phyloP scores from a whole-genome alignment of 2,888 invertebrate genomes.

The Caenorhabditis macrosperma region DNA sequence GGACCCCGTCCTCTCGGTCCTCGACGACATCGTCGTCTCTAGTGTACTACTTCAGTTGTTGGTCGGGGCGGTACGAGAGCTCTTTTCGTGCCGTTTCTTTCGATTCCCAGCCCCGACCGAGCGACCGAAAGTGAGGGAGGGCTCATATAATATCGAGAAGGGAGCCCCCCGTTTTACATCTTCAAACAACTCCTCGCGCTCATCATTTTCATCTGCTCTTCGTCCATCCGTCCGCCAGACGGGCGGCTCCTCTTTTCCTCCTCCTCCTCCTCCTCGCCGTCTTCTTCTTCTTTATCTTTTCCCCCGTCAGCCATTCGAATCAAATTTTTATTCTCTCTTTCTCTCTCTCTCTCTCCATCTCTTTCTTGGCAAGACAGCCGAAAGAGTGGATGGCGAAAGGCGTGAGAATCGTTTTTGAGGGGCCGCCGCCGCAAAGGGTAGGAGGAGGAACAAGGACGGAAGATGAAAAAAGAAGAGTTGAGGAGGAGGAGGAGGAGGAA shows the following conservation, averaged over 20 bases:
- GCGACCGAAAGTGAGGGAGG: too few relatives aligned
- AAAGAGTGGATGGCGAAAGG: slow-evolving; percentile 37
- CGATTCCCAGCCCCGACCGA: too few relatives aligned
- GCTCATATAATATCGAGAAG: too few relatives aligned
- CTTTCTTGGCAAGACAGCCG: neutral
- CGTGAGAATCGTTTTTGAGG: slow-evolving; percentile 42
- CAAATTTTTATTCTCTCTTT: slow-evolving; percentile 39
- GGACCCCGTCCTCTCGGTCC: neutral
- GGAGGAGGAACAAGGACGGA: slow-evolving; percentile 9
- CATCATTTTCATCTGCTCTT: neutral
- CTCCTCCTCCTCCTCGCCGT: slow-evolving; percentile 13
- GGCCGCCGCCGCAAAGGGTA: slow-evolving; percentile 13
- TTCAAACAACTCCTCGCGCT: too few relatives aligned
- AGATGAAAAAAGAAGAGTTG: slow-evolving; percentile 14
- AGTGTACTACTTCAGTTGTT: neutral
- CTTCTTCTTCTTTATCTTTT: slow-evolving; percentile 11
- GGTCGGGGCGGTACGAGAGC: neutral
- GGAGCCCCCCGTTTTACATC: too few relatives aligned
- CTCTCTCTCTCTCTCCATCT: neutral
- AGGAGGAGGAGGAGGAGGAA: slow-evolving; percentile 3
- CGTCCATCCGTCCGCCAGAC: neutral
- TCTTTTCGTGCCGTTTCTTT: neutral
- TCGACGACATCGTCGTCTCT: neutral
- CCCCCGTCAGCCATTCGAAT: slow-evolving; percentile 50
- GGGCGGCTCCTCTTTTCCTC: slow-evolving; percentile 1